Evolutionary conservation across 2,113 vertebrate genomes (phyloP), one percentile per base, ranked within the genome.

Genomic region (Triplophysa rosa): DNA sequence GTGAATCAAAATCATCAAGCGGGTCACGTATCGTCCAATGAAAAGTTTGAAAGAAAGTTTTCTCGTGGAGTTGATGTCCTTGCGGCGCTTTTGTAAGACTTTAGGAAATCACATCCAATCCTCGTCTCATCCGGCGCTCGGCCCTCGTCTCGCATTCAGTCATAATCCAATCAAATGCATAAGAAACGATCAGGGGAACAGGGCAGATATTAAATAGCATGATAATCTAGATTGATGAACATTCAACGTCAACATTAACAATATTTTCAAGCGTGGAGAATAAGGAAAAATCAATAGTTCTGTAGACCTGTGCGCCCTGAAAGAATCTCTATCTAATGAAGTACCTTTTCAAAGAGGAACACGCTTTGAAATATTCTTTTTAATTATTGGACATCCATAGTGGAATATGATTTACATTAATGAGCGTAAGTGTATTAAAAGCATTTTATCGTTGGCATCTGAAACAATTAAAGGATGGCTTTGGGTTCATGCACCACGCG

Each of bases 341-440:
- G 90, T 90, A 87, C 87, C 83, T 90, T 91, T 87, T 89, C 84
- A 84, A 87, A 85, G 89, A 88, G 85, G 11, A 71, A 59, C 89
- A 90, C 88, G 92, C 90, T 90, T 89, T 92, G 90, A 93, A 93
- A 91, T 91, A 92, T 93, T 91, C 87, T 89, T 91, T 93, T 89
- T 92, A 92, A 94, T 94, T 94, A 94, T 92, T 92, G 93, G 93
- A 93, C 91, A 94, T 94, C 93, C 91, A 92, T 93, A 93, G 88
- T 88, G 86, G 92, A 94, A 94, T 93, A 93, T 92, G 91, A 94
- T 94, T 94, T 94, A 92, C 92, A 93, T 94, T 93, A 94, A 94
- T 92, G 92, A 91, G 90, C 87, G n/a, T 92, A 93, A 93, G 92
- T 93, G 90, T 92, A 93, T 93, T 93, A 94, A 93, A 92, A 88